phyloP scores from a whole-genome alignment of 2,888 invertebrate genomes.

The Eupithecia subumbrata region DNA sequence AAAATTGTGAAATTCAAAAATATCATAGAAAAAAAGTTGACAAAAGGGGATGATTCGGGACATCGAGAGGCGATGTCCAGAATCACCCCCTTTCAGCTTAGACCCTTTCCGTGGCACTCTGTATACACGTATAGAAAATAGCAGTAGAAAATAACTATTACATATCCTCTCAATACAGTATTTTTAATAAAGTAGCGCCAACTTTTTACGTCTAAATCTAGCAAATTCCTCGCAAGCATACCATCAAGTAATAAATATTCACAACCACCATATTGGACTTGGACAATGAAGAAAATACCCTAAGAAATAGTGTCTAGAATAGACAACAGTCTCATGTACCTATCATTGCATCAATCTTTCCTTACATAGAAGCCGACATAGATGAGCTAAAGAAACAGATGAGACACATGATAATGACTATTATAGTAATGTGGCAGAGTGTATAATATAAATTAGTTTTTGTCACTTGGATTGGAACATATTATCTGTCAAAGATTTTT shows the following conservation, averaged over 20 bases:
- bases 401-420: constrained; percentile 23
- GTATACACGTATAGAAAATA: background rate
- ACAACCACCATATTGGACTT: constrained; percentile 36
- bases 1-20: too few species aligned
- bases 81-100: too few species aligned
- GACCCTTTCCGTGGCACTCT: too few species aligned
- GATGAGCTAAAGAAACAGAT: constrained; percentile 40
- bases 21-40: too few species aligned
- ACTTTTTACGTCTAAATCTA: constrained; percentile 29
- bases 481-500: background rate
- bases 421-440: constrained; percentile 15
- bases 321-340: constrained; percentile 34
- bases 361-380: constrained; percentile 52
- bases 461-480: constrained; percentile 10
- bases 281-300: constrained; percentile 50
- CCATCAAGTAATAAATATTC: constrained; percentile 46
- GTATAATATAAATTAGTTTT: constrained; percentile 24
- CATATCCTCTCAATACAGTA: background rate
- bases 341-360: constrained; percentile 61
- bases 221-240: constrained; percentile 30
- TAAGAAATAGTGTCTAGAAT: constrained; percentile 42
- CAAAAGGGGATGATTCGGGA: too few species aligned
- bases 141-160: background rate
- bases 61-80: too few species aligned
- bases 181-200: background rate